Percentiles rank a stretch among this genome's conserved stretches.
Conservation (phyloP, 2,888 invertebrate species). For the Heliothis peltigera region DNA sequence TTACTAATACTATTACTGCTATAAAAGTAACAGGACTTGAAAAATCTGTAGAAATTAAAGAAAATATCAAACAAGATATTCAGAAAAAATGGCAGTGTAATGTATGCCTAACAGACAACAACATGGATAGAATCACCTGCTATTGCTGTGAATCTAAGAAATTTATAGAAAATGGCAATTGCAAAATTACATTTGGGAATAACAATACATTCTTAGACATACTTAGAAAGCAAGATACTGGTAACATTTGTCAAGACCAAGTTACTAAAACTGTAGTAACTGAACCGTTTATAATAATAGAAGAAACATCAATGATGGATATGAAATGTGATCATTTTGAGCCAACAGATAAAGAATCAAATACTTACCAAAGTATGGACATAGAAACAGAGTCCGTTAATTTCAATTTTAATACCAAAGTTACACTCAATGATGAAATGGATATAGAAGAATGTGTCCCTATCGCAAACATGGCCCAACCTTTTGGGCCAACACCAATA, state of each 20-base stretch:
- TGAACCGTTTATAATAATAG: not conserved
- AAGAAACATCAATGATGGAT: constrained; percentile 22
- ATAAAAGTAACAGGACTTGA: not conserved
- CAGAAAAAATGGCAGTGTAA: constrained; percentile 69
- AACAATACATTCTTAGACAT: constrained; percentile 28
- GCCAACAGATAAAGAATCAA: constrained; percentile 24
- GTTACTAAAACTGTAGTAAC: not conserved
- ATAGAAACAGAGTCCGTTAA: constrained; percentile 20
- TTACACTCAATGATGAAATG: constrained; percentile 58
- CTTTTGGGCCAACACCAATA: not conserved
- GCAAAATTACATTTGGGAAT: constrained; percentile 56
- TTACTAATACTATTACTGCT: not conserved
- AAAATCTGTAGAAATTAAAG: not conserved
- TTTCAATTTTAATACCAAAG: not conserved
- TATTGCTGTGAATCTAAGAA: constrained; percentile 71
- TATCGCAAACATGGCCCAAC: not conserved
- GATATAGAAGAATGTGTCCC: constrained; percentile 62
- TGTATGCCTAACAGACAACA: constrained; percentile 71
- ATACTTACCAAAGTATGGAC: constrained; percentile 37
- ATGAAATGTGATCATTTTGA: constrained; percentile 1
- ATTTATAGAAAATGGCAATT: constrained; percentile 24
- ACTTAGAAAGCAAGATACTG: not conserved
- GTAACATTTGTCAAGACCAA: not conserved
- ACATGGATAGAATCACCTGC: constrained; percentile 64
- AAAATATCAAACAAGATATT: constrained; percentile 1